These are phyloP conservation scores for Gastrophryne carolinensis DNA, from an alignment of 2,797 vertebrate species.

Conservation along the genomic window DNA sequence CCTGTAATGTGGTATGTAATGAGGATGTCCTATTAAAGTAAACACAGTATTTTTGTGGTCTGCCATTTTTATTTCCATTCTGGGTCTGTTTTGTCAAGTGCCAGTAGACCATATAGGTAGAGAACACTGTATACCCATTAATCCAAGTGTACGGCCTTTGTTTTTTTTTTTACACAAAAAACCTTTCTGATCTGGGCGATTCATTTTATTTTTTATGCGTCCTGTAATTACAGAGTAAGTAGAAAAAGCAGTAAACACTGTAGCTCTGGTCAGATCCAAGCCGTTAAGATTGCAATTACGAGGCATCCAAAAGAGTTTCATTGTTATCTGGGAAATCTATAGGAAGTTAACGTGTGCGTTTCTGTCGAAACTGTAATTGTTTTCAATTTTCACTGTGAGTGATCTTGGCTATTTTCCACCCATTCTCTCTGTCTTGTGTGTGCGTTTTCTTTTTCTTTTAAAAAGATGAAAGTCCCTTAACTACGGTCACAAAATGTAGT, in stretches of 20 bases:
- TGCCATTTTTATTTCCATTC: too few relatives aligned
- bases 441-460: not conserved
- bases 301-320: not conserved
- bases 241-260: not conserved
- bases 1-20: too few relatives aligned
- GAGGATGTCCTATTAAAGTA: too few relatives aligned
- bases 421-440: too few relatives aligned
- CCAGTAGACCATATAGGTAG: not conserved
- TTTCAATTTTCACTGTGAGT: not conserved
- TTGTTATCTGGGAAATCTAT: conserved; percentile 9
- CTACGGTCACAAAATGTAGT: not conserved
- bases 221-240: conserved; percentile 4
- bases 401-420: not conserved
- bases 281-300: conserved; percentile 11
- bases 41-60: too few relatives aligned
- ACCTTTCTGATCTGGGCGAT: not conserved
- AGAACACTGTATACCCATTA: not conserved
- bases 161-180: not conserved
- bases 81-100: not conserved
- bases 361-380: conserved; percentile 1
- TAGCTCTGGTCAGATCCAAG: not conserved
- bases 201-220: not conserved
- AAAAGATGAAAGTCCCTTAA: not conserved
- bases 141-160: not conserved
- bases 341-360: not conserved